phyloP scores from a whole-genome alignment of 2,797 vertebrate genomes.

The Sebastolobus altivelis region DNA sequence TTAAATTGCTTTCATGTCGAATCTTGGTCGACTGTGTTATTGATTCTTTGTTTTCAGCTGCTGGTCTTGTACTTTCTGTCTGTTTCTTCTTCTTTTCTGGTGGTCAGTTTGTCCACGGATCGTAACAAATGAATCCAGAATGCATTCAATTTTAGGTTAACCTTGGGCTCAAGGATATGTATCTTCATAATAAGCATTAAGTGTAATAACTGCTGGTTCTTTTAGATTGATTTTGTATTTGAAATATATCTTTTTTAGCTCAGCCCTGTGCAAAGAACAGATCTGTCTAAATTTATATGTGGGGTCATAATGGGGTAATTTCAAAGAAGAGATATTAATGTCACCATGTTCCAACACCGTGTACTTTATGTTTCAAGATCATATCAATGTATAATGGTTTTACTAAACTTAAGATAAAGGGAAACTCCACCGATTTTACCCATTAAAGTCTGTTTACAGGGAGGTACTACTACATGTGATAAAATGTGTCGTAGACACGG shows the following conservation, averaged over 20 bases:
- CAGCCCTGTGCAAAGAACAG: background rate
- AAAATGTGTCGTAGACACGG: background rate
- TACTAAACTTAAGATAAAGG: background rate
- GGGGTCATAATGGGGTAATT: background rate
- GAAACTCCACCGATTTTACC: background rate
- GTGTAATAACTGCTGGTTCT: background rate
- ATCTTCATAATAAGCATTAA: background rate
- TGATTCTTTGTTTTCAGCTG: conserved; percentile 32
- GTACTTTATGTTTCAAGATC: background rate
- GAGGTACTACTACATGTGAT: background rate
- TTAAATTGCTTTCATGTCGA: conserved; percentile 44
- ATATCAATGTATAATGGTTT: background rate
- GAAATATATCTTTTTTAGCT: background rate
- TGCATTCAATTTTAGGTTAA: background rate
- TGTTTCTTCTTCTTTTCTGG: background rate
- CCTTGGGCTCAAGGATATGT: background rate
- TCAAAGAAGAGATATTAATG: background rate
- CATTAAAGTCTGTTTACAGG: background rate
- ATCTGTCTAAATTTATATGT: background rate
- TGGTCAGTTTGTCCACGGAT: background rate
- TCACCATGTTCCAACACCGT: background rate
- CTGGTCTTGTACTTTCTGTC: background rate
- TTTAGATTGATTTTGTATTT: background rate
- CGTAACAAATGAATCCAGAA: background rate
- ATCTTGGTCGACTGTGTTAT: conserved; percentile 24